A percentile compares a stretch with the other conserved stretches of the same genome.
phyloP scores from a whole-genome alignment of 2,113 vertebrate genomes.

The Athene noctua region DNA sequence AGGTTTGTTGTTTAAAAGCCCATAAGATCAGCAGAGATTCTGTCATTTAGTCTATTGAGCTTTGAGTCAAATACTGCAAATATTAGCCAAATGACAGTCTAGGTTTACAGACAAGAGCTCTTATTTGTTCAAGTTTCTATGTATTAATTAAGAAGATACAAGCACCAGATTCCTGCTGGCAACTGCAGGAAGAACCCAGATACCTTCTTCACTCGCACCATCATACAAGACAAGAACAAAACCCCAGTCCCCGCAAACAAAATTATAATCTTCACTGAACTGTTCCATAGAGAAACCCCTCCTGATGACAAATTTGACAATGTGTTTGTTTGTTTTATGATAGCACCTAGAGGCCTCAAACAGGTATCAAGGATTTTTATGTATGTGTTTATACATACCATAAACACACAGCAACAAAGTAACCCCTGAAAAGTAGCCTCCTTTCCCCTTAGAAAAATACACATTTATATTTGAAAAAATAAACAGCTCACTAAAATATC shows the following conservation, averaged over 20 bases:
- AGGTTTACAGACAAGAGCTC: neutral
- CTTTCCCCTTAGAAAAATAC: neutral
- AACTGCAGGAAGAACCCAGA: neutral
- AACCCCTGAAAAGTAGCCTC: neutral
- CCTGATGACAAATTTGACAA: neutral
- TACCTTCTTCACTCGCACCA: neutral
- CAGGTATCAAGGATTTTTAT: neutral
- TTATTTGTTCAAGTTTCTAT: neutral
- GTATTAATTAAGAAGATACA: neutral
- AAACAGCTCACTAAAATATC: neutral
- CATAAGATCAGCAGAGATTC: neutral
- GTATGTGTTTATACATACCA: fast-evolving
- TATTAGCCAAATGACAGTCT: neutral
- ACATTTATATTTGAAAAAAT: neutral
- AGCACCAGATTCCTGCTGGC: neutral
- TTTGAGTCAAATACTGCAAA: neutral
- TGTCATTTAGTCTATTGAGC: neutral
- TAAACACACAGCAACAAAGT: neutral
- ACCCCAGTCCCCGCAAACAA: neutral
- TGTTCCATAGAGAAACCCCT: neutral
- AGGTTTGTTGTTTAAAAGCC: neutral
- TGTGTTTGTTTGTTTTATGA: neutral
- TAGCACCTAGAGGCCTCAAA: neutral
- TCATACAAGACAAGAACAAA: neutral
- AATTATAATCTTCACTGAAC: neutral